phyloP scores from a whole-genome alignment of 2,888 invertebrate species.

The Harpalus rubripes region DNA sequence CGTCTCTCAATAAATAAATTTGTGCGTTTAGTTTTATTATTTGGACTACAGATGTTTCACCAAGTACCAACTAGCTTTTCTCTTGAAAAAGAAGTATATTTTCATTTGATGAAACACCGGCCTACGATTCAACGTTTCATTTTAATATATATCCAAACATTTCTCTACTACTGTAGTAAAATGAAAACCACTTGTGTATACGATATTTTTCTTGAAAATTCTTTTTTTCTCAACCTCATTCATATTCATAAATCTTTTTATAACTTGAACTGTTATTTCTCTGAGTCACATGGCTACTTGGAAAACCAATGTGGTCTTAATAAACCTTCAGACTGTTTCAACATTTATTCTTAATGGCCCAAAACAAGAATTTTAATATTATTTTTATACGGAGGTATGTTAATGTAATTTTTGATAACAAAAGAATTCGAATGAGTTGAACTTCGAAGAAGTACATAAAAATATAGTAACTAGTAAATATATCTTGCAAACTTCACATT shows the following conservation, averaged over 20 bases:
- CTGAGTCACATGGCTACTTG: conserved; percentile 23
- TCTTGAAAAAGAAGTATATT: too few species aligned
- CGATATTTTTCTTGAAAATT: conserved; percentile 26
- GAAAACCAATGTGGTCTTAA: conserved; percentile 15
- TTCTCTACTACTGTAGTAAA: conserved; percentile 14
- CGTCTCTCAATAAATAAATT: too few species aligned
- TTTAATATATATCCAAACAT: not conserved
- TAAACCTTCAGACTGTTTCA: conserved; percentile 13
- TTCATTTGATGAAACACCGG: too few species aligned
- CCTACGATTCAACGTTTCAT: not conserved
- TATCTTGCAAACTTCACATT: too few species aligned
- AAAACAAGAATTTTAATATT: conserved; percentile 5
- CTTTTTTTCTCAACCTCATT: conserved; percentile 16
- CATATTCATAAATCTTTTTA: conserved; percentile 52
- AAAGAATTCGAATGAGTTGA: not conserved
- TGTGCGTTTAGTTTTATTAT: too few species aligned
- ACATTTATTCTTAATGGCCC: conserved; percentile 18
- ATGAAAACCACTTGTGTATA: conserved; percentile 24
- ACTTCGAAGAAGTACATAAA: not conserved
- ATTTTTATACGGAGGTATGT: conserved; percentile 3
- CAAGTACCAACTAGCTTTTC: too few species aligned
- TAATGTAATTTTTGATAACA: conserved; percentile 9
- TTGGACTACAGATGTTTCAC: too few species aligned
- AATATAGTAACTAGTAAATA: not conserved
- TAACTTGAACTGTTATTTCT: conserved; percentile 33